Conservation (phyloP, 2,113 vertebrate species). For the Poeciliopsis retropinna region DNA sequence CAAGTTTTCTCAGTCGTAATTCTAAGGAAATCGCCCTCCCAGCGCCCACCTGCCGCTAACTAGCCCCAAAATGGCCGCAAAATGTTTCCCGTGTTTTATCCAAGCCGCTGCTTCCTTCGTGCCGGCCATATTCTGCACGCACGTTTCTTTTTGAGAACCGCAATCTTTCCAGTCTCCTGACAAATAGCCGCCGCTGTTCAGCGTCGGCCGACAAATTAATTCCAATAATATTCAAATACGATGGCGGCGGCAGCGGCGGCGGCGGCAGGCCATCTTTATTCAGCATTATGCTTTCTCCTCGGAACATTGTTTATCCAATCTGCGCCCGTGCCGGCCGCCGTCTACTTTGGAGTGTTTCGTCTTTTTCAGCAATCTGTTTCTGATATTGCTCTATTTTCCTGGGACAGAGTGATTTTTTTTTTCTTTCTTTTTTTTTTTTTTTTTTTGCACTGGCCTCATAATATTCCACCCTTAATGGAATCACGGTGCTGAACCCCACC, state of each 20-base stretch:
- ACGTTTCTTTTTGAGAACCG: constrained; percentile 38
- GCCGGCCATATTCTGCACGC: constrained; percentile 23
- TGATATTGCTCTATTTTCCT: constrained; percentile 74
- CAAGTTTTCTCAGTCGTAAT: background rate
- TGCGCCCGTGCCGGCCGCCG: constrained; percentile 47
- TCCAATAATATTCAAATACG: constrained; percentile 69
- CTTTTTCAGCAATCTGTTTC: constrained; percentile 73
- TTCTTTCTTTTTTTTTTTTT: too few relatives aligned
- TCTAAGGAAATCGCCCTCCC: constrained; percentile 13
- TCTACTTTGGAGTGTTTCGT: constrained; percentile 67
- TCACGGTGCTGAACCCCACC: constrained; percentile 31
- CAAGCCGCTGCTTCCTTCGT: constrained; percentile 9
- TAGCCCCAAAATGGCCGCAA: constrained; percentile 1
- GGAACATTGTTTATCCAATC: constrained; percentile 73
- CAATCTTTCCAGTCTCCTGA: constrained; percentile 48
- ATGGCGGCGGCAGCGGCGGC: constrained; percentile 15
- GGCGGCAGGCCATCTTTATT: constrained; percentile 69
- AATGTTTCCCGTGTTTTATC: constrained; percentile 35
- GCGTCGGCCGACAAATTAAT: constrained; percentile 67
- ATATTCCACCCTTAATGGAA: constrained; percentile 72
- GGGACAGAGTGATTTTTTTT: constrained; percentile 65
- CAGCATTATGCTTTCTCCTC: constrained; percentile 63
- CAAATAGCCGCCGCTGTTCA: constrained; percentile 59
- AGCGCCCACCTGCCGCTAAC: background rate
- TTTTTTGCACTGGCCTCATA: constrained; percentile 66